Percentiles rank a stretch among this genome's conserved stretches.
These are phyloP conservation scores for Drosophila elegans DNA, from an alignment of 1,140 invertebrate genomes.

Conservation along the genomic window DNA sequence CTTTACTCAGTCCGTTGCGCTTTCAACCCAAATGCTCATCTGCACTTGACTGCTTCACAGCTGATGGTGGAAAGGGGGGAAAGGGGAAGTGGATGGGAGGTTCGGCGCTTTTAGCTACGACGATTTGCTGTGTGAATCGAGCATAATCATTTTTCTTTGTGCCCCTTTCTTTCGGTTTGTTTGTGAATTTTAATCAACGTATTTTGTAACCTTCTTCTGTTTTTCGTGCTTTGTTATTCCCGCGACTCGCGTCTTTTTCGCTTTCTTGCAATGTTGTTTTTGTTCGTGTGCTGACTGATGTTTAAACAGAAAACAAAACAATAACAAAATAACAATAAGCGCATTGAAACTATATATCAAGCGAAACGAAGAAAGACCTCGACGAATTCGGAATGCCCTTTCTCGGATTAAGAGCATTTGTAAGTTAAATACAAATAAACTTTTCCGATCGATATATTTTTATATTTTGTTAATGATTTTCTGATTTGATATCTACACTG, in stretches of 20 bases:
- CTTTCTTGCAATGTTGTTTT: slow-evolving; percentile 50
- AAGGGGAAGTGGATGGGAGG: neutral
- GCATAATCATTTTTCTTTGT: slow-evolving; percentile 57
- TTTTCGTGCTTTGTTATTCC: slow-evolving; percentile 43
- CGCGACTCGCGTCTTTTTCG: slow-evolving; percentile 42
- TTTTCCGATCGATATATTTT: no score
- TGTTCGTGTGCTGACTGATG: slow-evolving; percentile 21
- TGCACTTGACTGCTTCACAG: slow-evolving; percentile 63
- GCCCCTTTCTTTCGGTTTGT: slow-evolving; percentile 34
- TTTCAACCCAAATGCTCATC: slow-evolving; percentile 76
- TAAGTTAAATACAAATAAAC: neutral
- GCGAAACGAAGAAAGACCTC: slow-evolving; percentile 26
- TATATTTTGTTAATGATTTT: no score
- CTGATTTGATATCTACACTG: no score
- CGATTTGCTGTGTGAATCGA: slow-evolving; percentile 28
- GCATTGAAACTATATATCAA: slow-evolving; percentile 35
- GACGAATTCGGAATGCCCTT: slow-evolving; percentile 4
- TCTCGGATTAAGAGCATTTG: no score
- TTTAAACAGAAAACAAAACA: slow-evolving; percentile 39
- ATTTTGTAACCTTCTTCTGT: slow-evolving; percentile 67
- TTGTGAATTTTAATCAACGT: slow-evolving; percentile 67
- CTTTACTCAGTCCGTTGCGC: slow-evolving; percentile 46
- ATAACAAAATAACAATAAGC: slow-evolving; percentile 32
- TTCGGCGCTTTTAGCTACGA: slow-evolving; percentile 4
- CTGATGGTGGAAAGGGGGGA: neutral